Base-by-base conservation (phyloP, 2,797 vertebrate genomes). In the Myiothlypis coronata region DNA sequence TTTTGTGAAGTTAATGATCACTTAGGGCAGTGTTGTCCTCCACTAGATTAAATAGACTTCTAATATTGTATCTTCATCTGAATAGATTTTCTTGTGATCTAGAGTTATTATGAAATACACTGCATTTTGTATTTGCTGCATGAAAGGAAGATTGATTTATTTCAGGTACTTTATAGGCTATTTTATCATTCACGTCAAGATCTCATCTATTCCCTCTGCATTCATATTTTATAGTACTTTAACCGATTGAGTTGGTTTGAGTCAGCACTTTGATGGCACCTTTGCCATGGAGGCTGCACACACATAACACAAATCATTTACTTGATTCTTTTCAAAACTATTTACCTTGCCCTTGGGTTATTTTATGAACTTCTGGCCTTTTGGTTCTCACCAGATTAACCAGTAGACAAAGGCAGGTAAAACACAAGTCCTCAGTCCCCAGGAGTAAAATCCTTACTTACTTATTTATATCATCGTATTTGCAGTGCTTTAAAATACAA, bases 161-260 rank as follows among this genome's bases (percentile, higher is more conserved):
- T 96, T 96, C 87, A 89, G 90, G 78, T 93, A 83, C 78, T 97
- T 97, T 93, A 96, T 95, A 72, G 78, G 60, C 72, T 97, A 67
- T 96, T 97, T 98, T 97, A 96, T 97, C 97, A 97, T 97, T 97
- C 97, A 92, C 85, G 93, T 96, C 93, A 90, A 93, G 94, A 96
- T 96, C 96, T 97, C 95, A 94, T 97, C 92, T 91, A 64, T 96
- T 96, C 93, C 97, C 96, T 97, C 83, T 81, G 83, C 92, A 97
- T 97, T 96, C 92, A 94, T 97, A 97, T 97, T 97, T 97, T 97
- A 97, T 92, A 95, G 94, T 90, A 89, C 74, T 95, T 97, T 96
- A 95, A 95, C 96, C 89, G 87, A 96, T 96, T 90, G 92, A 96
- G 89, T 97, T 97, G 93, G 97, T 97, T 97, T 97, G 94, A 95